Conservation (phyloP, 2,888 invertebrate genomes). For the Acanthacorydalis orientalis region DNA sequence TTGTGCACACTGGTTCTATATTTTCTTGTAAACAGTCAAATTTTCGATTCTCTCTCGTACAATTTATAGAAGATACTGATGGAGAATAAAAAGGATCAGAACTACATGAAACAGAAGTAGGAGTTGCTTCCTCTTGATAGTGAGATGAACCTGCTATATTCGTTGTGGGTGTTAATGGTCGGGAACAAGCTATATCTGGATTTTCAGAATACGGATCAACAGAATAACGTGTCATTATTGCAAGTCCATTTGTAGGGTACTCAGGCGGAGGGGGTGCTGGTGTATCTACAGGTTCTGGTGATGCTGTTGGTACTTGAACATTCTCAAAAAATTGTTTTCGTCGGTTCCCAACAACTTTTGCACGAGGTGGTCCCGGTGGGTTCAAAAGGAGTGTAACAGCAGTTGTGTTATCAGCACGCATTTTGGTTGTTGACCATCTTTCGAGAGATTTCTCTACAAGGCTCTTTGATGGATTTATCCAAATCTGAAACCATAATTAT, state of each 20-base stretch:
- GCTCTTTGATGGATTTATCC: constrained; percentile 84
- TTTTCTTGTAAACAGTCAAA: too few relatives aligned
- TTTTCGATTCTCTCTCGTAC: too few relatives aligned
- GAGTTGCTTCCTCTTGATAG: background rate
- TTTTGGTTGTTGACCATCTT: constrained; percentile 65
- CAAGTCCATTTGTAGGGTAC: constrained; percentile 29
- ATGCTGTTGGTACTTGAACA: constrained; percentile 6
- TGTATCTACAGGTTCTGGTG: constrained; percentile 11
- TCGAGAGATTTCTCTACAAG: constrained; percentile 70
- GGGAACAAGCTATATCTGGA: background rate
- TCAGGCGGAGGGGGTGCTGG: constrained; percentile 12
- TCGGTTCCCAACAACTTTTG: constrained; percentile 35
- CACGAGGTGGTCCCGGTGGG: constrained; percentile 66
- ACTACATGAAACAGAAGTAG: background rate
- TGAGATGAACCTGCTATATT: background rate
- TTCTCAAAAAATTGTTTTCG: background rate
- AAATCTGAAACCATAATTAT: constrained; percentile 21
- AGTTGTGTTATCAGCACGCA: constrained; percentile 93
- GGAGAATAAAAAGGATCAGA: too few relatives aligned
- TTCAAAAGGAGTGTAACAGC: constrained; percentile 85
- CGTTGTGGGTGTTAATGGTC: too few relatives aligned
- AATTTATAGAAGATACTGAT: too few relatives aligned
- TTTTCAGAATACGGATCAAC: background rate
- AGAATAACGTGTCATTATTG: constrained; percentile 31
- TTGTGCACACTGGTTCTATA: too few relatives aligned